Evolutionary conservation across 2,797 vertebrate species (phyloP).

Genomic region (Mionectes olivaceus): DNA sequence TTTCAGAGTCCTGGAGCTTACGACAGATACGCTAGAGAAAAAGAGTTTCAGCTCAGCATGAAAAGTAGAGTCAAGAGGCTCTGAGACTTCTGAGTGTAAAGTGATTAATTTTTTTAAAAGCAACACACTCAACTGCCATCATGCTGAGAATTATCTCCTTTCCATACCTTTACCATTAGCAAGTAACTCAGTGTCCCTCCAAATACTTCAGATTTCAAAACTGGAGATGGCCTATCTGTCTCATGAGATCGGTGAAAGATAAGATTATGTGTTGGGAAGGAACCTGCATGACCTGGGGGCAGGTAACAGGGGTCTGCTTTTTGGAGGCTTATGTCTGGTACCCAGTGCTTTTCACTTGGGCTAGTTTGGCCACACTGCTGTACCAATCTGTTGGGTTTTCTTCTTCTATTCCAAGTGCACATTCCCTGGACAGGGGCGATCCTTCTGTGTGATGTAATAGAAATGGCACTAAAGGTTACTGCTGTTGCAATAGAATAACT

Average conservation of each 20-base stretch:
- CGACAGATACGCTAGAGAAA: neutral
- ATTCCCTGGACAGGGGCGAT: neutral
- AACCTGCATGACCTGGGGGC: neutral
- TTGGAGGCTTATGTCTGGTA: neutral
- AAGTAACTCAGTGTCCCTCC: neutral
- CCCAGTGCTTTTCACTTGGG: neutral
- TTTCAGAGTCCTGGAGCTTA: conserved; percentile 25
- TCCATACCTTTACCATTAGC: neutral
- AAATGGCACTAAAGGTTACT: neutral
- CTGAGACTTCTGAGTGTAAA: neutral
- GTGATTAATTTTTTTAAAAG: neutral
- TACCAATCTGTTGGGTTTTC: neutral
- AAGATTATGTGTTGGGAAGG: neutral
- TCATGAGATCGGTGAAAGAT: neutral
- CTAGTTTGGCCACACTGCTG: neutral
- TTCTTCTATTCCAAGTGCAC: neutral
- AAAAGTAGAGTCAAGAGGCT: neutral
- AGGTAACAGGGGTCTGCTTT: neutral
- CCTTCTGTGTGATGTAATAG: neutral
- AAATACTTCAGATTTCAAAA: neutral
- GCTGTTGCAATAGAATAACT: conserved; percentile 30
- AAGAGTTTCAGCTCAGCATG: conserved; percentile 3
- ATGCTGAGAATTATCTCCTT: neutral
- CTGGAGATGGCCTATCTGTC: neutral
- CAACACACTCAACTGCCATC: neutral